Evolutionary conservation across 2,888 invertebrate genomes (phyloP).

Genomic region (Acholoe squamosa): DNA sequence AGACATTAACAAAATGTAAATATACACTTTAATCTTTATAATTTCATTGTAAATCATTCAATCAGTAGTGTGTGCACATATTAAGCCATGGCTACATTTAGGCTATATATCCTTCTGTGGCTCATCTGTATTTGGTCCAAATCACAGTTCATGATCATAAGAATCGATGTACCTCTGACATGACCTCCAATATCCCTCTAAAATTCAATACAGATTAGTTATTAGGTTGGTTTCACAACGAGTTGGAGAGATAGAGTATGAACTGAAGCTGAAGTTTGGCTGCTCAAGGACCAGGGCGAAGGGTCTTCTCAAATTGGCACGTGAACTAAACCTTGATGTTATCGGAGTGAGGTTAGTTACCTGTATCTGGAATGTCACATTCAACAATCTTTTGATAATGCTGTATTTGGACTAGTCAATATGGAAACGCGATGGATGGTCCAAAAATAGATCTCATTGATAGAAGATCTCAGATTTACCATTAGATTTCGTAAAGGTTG

Average conservation of each 20-base stretch:
- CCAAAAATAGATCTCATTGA: too few relatives aligned
- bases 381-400: too few relatives aligned
- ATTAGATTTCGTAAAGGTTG: too few relatives aligned
- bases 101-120: too few relatives aligned
- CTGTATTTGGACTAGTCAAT: too few relatives aligned
- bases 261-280: background rate
- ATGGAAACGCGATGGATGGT: too few relatives aligned
- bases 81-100: background rate
- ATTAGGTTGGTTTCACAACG: background rate
- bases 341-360: background rate
- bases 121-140: background rate
- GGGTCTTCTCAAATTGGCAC: background rate
- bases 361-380: too few relatives aligned
- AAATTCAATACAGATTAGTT: background rate
- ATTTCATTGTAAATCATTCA: background rate
- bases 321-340: background rate
- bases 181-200: background rate
- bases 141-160: background rate
- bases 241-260: background rate
- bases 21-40: background rate
- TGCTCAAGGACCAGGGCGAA: background rate
- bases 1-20: background rate
- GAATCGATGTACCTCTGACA: background rate
- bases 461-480: too few relatives aligned
- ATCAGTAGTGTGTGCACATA: background rate